Percentiles rank a stretch among this genome's conserved stretches.
These are phyloP conservation scores for Aphrocallistes beatrix DNA, from an alignment of 37 sponge, comb jelly and placozoan species.

Conservation along the genomic window DNA sequence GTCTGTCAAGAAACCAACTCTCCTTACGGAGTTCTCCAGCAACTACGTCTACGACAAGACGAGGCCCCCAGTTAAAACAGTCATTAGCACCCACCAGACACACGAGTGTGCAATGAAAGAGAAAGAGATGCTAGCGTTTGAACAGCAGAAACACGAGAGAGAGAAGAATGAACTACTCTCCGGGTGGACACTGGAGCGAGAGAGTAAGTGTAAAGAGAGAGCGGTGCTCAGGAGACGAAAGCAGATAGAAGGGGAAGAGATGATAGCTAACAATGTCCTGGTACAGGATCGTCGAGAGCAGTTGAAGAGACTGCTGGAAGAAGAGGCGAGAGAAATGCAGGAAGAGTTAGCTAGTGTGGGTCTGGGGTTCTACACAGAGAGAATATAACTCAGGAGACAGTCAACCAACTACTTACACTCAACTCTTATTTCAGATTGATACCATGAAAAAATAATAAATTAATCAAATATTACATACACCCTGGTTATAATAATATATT, in stretches of 20 bases:
- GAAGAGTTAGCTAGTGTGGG: neutral
- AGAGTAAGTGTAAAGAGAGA: neutral
- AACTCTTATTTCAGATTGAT: too few relatives aligned
- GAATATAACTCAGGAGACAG: too few relatives aligned
- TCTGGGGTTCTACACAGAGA: neutral
- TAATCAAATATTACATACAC: too few relatives aligned
- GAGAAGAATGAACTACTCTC: neutral
- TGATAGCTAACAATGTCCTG: neutral
- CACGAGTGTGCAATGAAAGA: neutral
- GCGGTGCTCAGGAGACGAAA: neutral
- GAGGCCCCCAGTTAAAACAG: neutral
- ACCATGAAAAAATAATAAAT: too few relatives aligned
- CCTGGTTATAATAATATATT: too few relatives aligned
- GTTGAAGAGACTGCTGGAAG: neutral
- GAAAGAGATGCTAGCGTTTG: neutral
- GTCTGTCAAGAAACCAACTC: neutral
- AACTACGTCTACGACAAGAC: neutral
- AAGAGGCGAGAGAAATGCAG: neutral
- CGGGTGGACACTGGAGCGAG: neutral
- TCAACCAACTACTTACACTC: too few relatives aligned
- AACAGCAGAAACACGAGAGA: constrained; percentile 4
- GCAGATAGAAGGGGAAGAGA: neutral
- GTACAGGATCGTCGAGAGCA: neutral
- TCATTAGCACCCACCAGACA: neutral
- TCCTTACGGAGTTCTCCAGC: neutral